A percentile compares a stretch with the other conserved stretches of the same genome.
phyloP scores from a whole-genome alignment of 1,140 invertebrate genomes.

The Hylaeus volcanicus region DNA sequence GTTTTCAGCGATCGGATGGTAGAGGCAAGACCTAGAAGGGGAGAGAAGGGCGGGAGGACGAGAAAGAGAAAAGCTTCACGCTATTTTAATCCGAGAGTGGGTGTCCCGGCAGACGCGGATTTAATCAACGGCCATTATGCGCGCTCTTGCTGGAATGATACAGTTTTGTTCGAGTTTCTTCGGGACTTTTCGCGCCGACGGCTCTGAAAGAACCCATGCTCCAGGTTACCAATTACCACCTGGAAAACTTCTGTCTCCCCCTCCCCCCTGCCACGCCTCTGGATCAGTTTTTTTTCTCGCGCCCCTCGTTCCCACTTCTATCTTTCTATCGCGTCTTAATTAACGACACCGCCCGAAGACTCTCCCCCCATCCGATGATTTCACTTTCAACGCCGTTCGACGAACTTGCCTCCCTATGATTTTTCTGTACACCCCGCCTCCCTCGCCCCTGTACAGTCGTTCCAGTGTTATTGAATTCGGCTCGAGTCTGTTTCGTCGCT shows the following conservation, averaged over 20 bases:
- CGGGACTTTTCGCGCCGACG: constrained; percentile 48
- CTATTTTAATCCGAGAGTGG: constrained; percentile 59
- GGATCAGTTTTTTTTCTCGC: too few species aligned
- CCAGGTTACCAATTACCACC: constrained; percentile 63
- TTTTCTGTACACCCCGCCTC: neutral
- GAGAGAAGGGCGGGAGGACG: too few species aligned
- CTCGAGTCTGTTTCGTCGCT: neutral
- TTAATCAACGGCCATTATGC: constrained; percentile 66
- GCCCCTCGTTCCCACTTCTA: too few species aligned
- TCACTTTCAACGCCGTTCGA: constrained; percentile 2
- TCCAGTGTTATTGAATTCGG: constrained; percentile 4
- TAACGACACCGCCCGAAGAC: constrained; percentile 47
- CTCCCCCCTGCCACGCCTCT: neutral
- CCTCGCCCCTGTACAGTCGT: neutral
- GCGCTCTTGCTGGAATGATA: constrained; percentile 54
- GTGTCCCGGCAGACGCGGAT: constrained; percentile 54
- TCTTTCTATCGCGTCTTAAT: constrained; percentile 60
- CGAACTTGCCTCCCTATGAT: neutral
- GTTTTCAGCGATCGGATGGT: neutral
- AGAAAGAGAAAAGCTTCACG: constrained; percentile 28
- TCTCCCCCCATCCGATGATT: neutral
- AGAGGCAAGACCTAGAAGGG: neutral
- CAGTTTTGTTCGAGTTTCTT: constrained; percentile 59
- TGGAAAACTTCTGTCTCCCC: constrained; percentile 35
- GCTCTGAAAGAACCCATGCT: constrained; percentile 35